Percentiles rank a stretch among this genome's conserved stretches.
Conservation (phyloP, 2,888 invertebrate genomes). For the Eristalinus sepulchralis region DNA sequence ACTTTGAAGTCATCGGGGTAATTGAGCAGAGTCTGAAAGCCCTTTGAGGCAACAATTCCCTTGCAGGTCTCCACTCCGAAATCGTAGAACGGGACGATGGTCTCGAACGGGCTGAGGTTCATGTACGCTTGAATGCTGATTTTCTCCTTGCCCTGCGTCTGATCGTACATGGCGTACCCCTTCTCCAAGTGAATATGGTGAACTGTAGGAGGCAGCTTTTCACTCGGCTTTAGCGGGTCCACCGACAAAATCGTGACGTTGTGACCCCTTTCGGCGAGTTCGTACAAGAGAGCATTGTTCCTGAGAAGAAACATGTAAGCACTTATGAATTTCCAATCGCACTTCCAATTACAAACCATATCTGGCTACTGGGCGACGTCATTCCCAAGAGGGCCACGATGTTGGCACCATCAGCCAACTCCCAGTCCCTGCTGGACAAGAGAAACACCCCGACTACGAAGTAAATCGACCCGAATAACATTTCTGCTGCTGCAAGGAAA, state of each 20-base stretch:
- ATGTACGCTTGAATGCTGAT: slow-evolving; percentile 22
- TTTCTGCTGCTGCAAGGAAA: neutral
- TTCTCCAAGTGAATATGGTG: slow-evolving; percentile 75
- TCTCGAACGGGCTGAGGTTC: slow-evolving; percentile 46
- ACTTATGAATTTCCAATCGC: neutral
- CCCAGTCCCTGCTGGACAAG: neutral
- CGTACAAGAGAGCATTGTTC: slow-evolving; percentile 72
- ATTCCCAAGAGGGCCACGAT: slow-evolving; percentile 73
- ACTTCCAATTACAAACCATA: slow-evolving; percentile 63
- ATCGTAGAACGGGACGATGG: slow-evolving; percentile 62
- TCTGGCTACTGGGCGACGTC: slow-evolving; percentile 74
- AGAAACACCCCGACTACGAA: neutral
- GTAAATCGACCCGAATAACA: neutral
- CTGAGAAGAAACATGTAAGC: slow-evolving; percentile 17
- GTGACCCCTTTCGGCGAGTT: slow-evolving; percentile 72
- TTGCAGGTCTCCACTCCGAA: slow-evolving; percentile 68
- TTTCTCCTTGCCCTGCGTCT: slow-evolving; percentile 33
- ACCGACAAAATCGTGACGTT: slow-evolving; percentile 74
- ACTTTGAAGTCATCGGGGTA: slow-evolving; percentile 76
- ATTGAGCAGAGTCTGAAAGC: slow-evolving; percentile 72
- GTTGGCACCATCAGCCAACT: slow-evolving; percentile 58
- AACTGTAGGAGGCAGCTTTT: slow-evolving; percentile 72
- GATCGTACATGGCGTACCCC: slow-evolving; percentile 69
- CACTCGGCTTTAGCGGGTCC: slow-evolving; percentile 70
- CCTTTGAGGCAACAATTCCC: slow-evolving; percentile 72